A percentile compares a stretch with the other conserved stretches of the same genome.
phyloP scores from a whole-genome alignment of 1,140 invertebrate species.

The Apolygus lucorum region DNA sequence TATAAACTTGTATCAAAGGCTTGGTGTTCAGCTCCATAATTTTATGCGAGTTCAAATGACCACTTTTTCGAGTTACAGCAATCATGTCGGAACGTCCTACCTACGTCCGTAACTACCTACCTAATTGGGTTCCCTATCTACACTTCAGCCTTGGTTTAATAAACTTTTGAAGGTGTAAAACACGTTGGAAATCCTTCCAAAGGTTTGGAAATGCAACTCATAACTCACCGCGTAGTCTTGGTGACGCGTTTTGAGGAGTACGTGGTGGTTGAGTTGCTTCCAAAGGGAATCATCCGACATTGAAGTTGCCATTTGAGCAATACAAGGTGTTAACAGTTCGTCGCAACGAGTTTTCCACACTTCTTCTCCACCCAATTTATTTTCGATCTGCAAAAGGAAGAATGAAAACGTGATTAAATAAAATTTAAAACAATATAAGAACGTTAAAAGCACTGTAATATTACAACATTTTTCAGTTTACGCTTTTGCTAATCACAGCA shows the following conservation, averaged over 20 bases:
- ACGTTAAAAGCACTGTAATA: too few relatives aligned
- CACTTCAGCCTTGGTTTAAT: conserved; percentile 18
- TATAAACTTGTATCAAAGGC: too few relatives aligned
- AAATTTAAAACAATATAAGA: too few relatives aligned
- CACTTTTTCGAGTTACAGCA: too few relatives aligned
- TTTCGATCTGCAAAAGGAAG: conserved; percentile 53
- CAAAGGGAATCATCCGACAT: conserved; percentile 74
- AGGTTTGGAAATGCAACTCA: too few relatives aligned
- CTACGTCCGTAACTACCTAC: background rate
- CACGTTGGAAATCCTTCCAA: too few relatives aligned
- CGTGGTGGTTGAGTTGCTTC: conserved; percentile 82
- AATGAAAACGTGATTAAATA: conserved; percentile 20
- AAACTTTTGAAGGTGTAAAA: background rate
- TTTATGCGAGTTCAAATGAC: too few relatives aligned
- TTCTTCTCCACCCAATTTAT: conserved; percentile 54
- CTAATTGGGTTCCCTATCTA: conserved; percentile 26
- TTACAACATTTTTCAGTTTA: too few relatives aligned
- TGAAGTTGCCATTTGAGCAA: conserved; percentile 71
- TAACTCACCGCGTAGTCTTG: background rate
- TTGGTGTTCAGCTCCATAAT: too few relatives aligned
- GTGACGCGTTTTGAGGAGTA: conserved; percentile 76
- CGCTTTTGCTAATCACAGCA: too few relatives aligned
- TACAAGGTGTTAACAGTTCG: conserved; percentile 61
- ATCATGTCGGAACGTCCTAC: too few relatives aligned
- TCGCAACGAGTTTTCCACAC: conserved; percentile 50